Evolutionary conservation across 2,797 vertebrate species (phyloP), one percentile per base, ranked within the genome.

Genomic region (Coccyzus lansbergi): DNA sequence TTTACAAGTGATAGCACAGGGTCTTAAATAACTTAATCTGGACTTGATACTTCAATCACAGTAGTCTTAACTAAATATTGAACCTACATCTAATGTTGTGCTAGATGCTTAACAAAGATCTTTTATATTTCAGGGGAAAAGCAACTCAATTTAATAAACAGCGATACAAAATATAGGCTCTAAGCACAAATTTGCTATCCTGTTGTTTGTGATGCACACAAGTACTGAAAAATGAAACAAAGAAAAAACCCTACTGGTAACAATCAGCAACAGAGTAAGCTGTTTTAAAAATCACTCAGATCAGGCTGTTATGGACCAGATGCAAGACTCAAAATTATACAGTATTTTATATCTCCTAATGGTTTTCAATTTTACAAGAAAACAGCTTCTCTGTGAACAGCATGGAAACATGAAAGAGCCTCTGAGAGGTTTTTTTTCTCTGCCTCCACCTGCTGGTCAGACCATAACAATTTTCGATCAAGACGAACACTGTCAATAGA

Each of bases 371-470:
- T 44, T n/a, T 0, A 1, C 34, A 75, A 52, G 81, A 8, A 55
- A 55, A 5, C 67, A 42, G 31, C 24, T 20, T 33, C 77, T 20
- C 36, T 29, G 55, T 6, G 56, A 82, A 48, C 80, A 63, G 85
- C 51, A 9, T 17, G 65, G 68, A 8, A 10, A 19, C 51, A 18
- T 2, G 10, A 65, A 16, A 42, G 46, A 92, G 44, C 51, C 62
- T 63, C 4, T 0, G 3, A 15, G 88, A 87, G 85, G 90, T 40
- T 93, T 90, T 93, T 79, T 58, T 94, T 89, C 93, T 95, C 83
- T 94, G 94, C 94, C 92, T 96, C 96, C 94, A 96, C 88, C 95
- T 96, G 94, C 94, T 95, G 96, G 95, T n/a, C 80, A 88, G 65
- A 59, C 9, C 80, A 31, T 16, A 34, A 60, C 7, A 48, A 22